These are phyloP conservation scores for Manacus vitellinus DNA, from an alignment of 2,113 vertebrate species.

Conservation along the genomic window DNA sequence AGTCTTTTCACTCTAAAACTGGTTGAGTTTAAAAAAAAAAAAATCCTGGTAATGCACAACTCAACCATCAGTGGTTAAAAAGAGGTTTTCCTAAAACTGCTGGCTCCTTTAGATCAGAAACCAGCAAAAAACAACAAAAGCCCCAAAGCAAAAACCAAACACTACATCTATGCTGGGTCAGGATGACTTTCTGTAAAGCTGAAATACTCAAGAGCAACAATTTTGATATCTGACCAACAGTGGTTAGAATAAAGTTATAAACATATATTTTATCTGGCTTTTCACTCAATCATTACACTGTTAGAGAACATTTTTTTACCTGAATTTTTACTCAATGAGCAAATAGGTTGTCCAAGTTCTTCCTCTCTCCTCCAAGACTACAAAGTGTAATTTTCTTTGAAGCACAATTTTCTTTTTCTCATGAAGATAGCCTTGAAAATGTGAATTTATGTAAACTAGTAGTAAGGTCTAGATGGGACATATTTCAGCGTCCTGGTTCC, in stretches of 20 bases:
- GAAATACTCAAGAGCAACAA: neutral
- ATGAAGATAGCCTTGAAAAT: constrained; percentile 20
- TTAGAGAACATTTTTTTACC: constrained; percentile 29
- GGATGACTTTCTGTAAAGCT: neutral
- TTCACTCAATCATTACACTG: neutral
- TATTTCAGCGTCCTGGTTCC: neutral
- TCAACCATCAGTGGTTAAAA: neutral
- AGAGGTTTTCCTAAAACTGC: neutral
- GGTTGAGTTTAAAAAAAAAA: neutral
- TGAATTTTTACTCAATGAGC: constrained; percentile 6
- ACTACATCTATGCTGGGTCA: neutral
- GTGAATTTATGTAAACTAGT: neutral
- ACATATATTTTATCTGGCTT: neutral
- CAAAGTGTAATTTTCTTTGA: neutral
- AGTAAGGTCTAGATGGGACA: neutral
- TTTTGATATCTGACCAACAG: neutral
- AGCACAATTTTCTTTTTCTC: neutral
- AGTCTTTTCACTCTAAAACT: neutral
- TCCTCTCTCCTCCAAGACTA: constrained; percentile 3
- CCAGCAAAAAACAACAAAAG: neutral
- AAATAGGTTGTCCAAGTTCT: neutral
- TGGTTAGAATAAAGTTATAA: neutral
- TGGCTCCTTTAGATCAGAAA: neutral
- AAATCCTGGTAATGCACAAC: neutral
- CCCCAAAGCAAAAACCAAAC: neutral